Base-by-base conservation (phyloP, 1,140 invertebrate species). In the Calephelis nemesis region DNA sequence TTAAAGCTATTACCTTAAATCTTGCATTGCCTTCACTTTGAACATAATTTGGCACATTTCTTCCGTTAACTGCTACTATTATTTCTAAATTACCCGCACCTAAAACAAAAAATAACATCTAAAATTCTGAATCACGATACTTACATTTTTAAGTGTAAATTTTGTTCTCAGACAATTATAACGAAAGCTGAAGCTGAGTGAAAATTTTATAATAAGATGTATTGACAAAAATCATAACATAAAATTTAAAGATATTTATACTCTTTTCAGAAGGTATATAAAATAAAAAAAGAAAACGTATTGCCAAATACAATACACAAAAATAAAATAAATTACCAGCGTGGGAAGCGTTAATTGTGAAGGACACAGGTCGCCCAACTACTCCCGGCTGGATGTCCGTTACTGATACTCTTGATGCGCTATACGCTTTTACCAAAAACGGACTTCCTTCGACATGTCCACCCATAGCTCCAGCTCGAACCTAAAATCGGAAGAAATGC, bases 1-100 rank as follows among this genome's bases (percentile, higher is more conserved):
- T 19, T 65, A 11, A 9, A 40, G 69, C 30, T 10, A 4, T 70
- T 84, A 93, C 92, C 85, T 95, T 95, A 77, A 99, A 99, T 78
- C 96, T 95, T 0, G 98, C 98, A 91, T 99, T 99, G 39, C 98
- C 98, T 93, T 99, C 98, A 52, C 97, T 98, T 83, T 99, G 97
- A 1, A 99, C 98, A 88, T 98, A 99, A 93, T 99, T 99, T 7
- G 98, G 98, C 7, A 99, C 98, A 93, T 99, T 99, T 81, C 97
- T 95, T 5, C 98, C 98, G 82, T 97, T 97, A n/a, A 99, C 98
- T 0, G 98, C 98, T 0, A 99, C 98, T 67, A 99, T 99, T 54
- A 99, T 99, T 92, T 99, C 98, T 74, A 99, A 92, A 91, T 99
- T 99, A 48, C 98, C 98, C 71, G 98, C 98, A 72, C 98, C 97